Evolutionary conservation across 2,113 vertebrate species (phyloP), one percentile per base, ranked within the genome.

Genomic region (Strix aluco): DNA sequence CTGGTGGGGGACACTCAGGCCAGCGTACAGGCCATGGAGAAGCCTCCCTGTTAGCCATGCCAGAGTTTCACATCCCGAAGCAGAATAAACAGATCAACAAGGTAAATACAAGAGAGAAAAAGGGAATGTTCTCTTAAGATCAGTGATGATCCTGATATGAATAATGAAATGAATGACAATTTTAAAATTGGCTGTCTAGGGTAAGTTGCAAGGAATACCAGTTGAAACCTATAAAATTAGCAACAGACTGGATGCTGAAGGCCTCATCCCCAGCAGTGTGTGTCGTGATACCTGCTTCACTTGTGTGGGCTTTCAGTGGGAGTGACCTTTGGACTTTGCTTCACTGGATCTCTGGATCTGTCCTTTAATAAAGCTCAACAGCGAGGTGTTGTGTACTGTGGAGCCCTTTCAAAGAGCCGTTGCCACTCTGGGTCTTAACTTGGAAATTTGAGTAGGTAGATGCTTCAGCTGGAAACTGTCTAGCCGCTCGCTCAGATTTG

Each of bases 321-420:
- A 54, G 38, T 93, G 82, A 78, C 54, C 49, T 69, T 73, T 82
- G 46, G 54, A 69, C 66, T 66, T 42, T 1, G 12, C n/a, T 67
- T 83, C 4, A 0, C 46, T 6, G 3, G 1, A 47, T 51, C n/a
- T 78, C 44, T 74, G 46, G 55, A 75, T 81, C 57, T 92, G 55
- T 36, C 42, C 46, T 80, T 65, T 46, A 70, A 6, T 77, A 55
- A 78, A 66, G 51, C 79, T 82, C 63, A 40, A 0, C 12, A 46
- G 7, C 0, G 4, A 86, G 51, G 13, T 62, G 57, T 46, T 87
- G 46, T 0, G 0, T 47, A 15, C 61, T 54, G 54, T 29, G 55
- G 46, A 59, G n/a, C 47, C 55, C 63, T 92, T 72, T n/a, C 47
- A 61, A 52, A 86, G 69, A 86, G 49, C 72, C 21, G 0, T 3